Evolutionary conservation across 2,113 vertebrate genomes (phyloP).

Genomic region (Python bivittatus): DNA sequence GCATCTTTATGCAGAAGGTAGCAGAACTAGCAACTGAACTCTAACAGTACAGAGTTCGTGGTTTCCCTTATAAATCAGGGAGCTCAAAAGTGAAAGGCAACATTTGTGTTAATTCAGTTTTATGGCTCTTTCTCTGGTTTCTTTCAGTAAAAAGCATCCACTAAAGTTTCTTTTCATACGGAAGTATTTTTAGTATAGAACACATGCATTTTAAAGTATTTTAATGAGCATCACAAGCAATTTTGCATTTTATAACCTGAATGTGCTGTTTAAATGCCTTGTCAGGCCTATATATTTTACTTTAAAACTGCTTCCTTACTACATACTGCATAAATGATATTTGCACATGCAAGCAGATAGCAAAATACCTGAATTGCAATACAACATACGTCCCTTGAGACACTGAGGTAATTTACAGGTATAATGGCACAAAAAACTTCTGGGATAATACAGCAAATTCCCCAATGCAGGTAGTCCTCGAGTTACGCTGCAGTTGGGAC

Average conservation of each 20-base stretch:
- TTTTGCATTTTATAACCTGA: not conserved
- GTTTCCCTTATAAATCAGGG: not conserved
- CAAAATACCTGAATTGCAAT: not conserved
- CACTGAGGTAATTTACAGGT: too few species aligned
- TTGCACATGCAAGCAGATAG: not conserved
- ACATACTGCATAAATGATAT: not conserved
- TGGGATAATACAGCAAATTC: not conserved
- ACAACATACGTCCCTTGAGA: too few species aligned
- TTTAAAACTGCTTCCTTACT: not conserved
- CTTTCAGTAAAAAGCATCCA: too few species aligned
- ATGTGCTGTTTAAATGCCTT: not conserved
- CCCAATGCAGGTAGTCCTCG: too few species aligned
- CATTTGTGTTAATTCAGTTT: not conserved
- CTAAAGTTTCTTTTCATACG: not conserved
- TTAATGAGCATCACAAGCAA: not conserved
- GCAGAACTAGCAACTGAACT: too few species aligned
- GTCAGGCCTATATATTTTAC: not conserved
- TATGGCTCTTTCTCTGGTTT: not conserved
- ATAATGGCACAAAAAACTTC: too few species aligned
- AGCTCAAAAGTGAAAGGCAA: not conserved
- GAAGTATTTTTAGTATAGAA: not conserved
- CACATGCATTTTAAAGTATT: not conserved
- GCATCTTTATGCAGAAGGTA: too few species aligned
- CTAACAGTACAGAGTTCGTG: too few species aligned
- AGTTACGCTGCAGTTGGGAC: too few species aligned